Percentiles rank a stretch among this genome's conserved stretches.
These are phyloP conservation scores for Tachysurus fulvidraco DNA, from an alignment of 2,113 vertebrate species.

Conservation along the genomic window DNA sequence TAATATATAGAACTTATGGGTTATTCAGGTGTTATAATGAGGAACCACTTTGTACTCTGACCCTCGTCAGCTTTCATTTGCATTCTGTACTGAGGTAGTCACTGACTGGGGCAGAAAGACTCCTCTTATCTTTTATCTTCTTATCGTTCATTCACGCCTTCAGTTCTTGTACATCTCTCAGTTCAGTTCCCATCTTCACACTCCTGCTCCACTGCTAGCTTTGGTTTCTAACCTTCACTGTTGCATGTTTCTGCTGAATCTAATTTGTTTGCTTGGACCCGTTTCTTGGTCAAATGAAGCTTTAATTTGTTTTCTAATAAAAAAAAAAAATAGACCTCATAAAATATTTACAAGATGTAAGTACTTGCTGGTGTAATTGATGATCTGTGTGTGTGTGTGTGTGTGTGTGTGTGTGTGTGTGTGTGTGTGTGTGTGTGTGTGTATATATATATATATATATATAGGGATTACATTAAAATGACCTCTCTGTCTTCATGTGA, in stretches of 20 bases:
- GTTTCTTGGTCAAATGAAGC: conserved; percentile 17
- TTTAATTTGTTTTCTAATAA: not conserved
- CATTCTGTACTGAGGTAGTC: not conserved
- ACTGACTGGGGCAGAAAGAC: conserved; percentile 62
- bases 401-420: too few species aligned
- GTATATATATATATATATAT: too few species aligned
- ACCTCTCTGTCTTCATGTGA: not conserved
- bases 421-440: too few species aligned
- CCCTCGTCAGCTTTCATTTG: not conserved
- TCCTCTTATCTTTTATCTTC: conserved; percentile 52
- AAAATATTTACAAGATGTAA: not conserved
- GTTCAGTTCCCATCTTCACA: conserved; percentile 47
- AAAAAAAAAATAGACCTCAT: not conserved
- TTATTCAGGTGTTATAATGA: not conserved
- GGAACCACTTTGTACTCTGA: not conserved
- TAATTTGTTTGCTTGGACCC: conserved; percentile 16
- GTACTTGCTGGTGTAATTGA: not conserved
- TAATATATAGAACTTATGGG: not conserved
- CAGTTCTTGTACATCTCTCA: not conserved
- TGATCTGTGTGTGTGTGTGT: too few species aligned
- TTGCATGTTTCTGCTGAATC: conserved; percentile 16
- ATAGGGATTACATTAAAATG: not conserved
- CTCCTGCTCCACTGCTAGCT: conserved; percentile 33
- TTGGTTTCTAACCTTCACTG: not conserved
- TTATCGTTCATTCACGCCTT: not conserved